These are phyloP conservation scores for Agrochola macilenta DNA, from an alignment of 2,888 invertebrate genomes.

Conservation along the genomic window DNA sequence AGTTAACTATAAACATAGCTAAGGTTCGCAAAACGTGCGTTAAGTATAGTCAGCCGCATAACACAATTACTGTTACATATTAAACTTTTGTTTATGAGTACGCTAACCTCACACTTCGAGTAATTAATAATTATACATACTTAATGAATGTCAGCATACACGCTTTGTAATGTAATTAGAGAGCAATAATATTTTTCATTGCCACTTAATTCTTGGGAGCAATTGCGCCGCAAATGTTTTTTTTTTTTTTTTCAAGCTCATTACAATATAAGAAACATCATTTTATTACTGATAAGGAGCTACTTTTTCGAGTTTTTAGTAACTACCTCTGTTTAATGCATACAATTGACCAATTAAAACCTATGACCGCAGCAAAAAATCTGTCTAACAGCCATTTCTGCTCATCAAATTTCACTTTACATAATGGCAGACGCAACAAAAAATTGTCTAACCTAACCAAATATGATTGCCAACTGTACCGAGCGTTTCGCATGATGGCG, in stretches of 20 bases:
- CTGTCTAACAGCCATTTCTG: constrained; percentile 29
- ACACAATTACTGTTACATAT: constrained; percentile 45
- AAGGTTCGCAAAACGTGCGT: constrained; percentile 36
- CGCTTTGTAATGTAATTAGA: constrained; percentile 61
- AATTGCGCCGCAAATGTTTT: constrained; percentile 37
- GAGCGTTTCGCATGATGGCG: constrained; percentile 80
- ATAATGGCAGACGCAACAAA: constrained; percentile 60
- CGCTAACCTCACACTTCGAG: constrained; percentile 52
- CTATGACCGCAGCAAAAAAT: constrained; percentile 34
- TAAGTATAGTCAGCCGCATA: constrained; percentile 39
- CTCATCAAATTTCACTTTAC: constrained; percentile 60
- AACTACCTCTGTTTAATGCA: constrained; percentile 15
- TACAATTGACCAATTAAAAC: constrained; percentile 49
- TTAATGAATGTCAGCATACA: constrained; percentile 65
- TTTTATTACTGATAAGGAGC: constrained; percentile 22
- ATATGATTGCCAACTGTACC: constrained; percentile 75
- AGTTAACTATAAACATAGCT: constrained; percentile 32
- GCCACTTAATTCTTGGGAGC: constrained; percentile 49
- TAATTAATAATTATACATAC: constrained; percentile 62
- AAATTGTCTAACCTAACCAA: constrained; percentile 64
- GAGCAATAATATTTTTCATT: constrained; percentile 63
- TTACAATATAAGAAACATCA: constrained; percentile 41
- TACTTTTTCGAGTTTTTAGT: constrained; percentile 39
- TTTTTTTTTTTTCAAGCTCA: constrained; percentile 31
- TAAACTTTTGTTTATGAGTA: constrained; percentile 60